Base-by-base conservation (phyloP, 2,113 vertebrate genomes). In the Dipodomys stephensi region DNA sequence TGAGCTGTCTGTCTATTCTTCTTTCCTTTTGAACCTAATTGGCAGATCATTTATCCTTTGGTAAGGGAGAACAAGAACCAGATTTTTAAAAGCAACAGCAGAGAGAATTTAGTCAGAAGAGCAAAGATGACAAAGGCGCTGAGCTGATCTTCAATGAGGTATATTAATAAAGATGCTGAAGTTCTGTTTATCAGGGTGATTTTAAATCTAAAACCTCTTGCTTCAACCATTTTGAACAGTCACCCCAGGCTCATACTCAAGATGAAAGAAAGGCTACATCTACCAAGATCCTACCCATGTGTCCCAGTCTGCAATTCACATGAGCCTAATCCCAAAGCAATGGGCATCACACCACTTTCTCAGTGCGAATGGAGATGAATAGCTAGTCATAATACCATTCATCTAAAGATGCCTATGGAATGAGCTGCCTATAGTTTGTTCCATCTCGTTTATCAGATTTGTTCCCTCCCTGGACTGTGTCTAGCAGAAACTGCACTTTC, bases 141-240 rank as follows among this genome's bases (percentile, higher is more conserved):
- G 91, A 94, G 18, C 49, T 88, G 30, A 28, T 86, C 16, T 86
- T 91, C 9, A n/a, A 44, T 16, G 39, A 67, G 28, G 22, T 65
- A 65, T n/a, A 74, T 44, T 10, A 65, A 2, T 1, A 28, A 83
- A 60, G 81, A 93, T 22, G 44, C 68, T 22, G 85, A 93, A 23
- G 39, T 83, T 74, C n/a, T 95, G 85, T 92, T 91, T 79, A 85
- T 93, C 82, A 28, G 65, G 65, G 44, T 72, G 53, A 32, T 93
- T 87, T 92, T 85, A n/a, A 49, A 71, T 76, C 32, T 90, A 39
- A 93, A 94, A 83, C 72, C 88, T 12, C 25, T 87, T 19, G 62
- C 74, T 83, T 93, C 91, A 76, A 89, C 88, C 35, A 93, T 95
- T 93, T 90, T 94, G 82, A 96, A 93, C 25, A 94, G 81, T 65